These are phyloP conservation scores for Cepaea hortensis DNA, from an alignment of 2,888 invertebrate genomes.

Conservation along the genomic window DNA sequence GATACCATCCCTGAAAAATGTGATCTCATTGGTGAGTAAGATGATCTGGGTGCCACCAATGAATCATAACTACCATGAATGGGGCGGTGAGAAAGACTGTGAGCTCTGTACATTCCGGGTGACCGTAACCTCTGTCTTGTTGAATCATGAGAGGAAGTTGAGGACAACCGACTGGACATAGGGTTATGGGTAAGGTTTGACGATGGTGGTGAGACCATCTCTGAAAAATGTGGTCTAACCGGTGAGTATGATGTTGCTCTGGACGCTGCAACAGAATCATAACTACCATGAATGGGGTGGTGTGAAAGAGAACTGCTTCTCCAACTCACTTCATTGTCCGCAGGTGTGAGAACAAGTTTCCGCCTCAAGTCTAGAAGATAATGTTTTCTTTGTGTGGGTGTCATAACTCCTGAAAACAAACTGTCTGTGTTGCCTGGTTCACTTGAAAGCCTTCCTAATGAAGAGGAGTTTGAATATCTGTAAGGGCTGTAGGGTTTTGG, in stretches of 20 bases:
- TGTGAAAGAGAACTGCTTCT: constrained; percentile 46
- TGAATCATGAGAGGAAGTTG: not conserved
- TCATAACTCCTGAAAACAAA: constrained; percentile 59
- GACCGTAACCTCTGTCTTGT: not conserved
- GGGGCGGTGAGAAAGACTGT: constrained; percentile 45
- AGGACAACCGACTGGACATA: not conserved
- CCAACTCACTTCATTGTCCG: constrained; percentile 54
- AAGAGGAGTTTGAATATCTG: constrained; percentile 31
- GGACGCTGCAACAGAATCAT: constrained; percentile 30
- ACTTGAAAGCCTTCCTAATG: constrained; percentile 29
- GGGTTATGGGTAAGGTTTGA: not conserved
- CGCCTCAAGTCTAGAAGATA: constrained; percentile 66
- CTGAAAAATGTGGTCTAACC: constrained; percentile 22
- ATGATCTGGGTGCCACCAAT: constrained; percentile 30
- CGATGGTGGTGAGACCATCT: not conserved
- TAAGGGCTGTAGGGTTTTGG: constrained; percentile 43
- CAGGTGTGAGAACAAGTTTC: constrained; percentile 63
- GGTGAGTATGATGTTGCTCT: constrained; percentile 39
- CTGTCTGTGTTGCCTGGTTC: constrained; percentile 50
- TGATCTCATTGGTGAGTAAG: constrained; percentile 38
- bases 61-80: constrained; percentile 26
- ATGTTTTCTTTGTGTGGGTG: constrained; percentile 67
- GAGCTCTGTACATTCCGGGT: constrained; percentile 33
- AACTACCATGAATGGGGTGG: constrained; percentile 14
- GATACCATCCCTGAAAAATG: not conserved